Evolutionary conservation across 2,888 invertebrate species (phyloP).

Genomic region (Eristalinus sepulchralis): DNA sequence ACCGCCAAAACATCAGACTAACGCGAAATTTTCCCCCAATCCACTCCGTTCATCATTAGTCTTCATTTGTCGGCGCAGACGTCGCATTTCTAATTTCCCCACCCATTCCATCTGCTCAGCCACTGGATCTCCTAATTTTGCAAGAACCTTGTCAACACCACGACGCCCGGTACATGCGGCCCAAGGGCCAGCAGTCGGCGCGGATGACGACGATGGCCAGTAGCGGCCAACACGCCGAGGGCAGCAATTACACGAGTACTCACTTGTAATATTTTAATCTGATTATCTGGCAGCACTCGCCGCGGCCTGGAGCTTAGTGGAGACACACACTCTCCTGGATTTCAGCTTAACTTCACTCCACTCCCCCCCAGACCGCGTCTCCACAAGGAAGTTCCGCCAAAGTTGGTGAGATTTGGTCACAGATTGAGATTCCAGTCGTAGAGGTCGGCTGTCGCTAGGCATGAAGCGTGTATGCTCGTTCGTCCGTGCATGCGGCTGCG

Average conservation of each 20-base stretch:
- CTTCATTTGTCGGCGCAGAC: constrained; percentile 34
- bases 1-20: background rate
- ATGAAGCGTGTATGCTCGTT: background rate
- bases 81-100: constrained; percentile 12
- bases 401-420: constrained; percentile 52
- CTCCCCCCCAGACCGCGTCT: constrained; percentile 10
- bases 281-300: constrained; percentile 51
- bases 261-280: constrained; percentile 70
- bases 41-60: background rate
- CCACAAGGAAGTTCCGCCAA: constrained; percentile 26
- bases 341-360: background rate
- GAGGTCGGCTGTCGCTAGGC: constrained; percentile 2
- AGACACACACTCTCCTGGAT: background rate
- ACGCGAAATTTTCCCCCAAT: background rate
- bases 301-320: constrained; percentile 2
- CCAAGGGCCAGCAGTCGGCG: background rate
- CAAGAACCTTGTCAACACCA: constrained; percentile 69
- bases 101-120: background rate
- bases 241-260: constrained; percentile 68
- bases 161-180: constrained; percentile 10
- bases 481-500: background rate
- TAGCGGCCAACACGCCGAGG: constrained; percentile 45
- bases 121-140: constrained; percentile 57
- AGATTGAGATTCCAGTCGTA: constrained; percentile 45
- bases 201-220: background rate